Evolutionary conservation across 2,113 vertebrate species (phyloP), one percentile per base, ranked within the genome.

Genomic region (Dicrurus megarhynchus): DNA sequence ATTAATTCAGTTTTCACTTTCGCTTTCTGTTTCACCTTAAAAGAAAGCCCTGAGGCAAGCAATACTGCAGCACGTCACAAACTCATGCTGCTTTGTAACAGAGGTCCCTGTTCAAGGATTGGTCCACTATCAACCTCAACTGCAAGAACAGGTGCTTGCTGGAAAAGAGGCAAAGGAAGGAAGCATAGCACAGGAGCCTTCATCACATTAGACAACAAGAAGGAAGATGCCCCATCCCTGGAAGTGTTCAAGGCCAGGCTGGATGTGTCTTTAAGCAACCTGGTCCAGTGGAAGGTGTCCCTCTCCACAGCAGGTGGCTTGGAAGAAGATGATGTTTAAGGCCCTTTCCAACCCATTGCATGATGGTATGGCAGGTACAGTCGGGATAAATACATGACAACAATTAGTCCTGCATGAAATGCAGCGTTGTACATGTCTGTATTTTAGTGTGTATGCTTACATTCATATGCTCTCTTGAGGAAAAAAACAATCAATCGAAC

Each of bases 11-110:
- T 61, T 93, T 88, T 55, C 82, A 84, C 71, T 90, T 91, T 59
- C 64, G 61, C 73, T 93, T 95, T 91, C 64, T 79, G 32, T 84
- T 91, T 91, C 84, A 46, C 73, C 91, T 87, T 68, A 47, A 83
- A 94, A 82, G 69, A 82, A 85, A 82, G 16, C 71, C 94, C 92
- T 13, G 55, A 70, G 82, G 84, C 50, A 42, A 68, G 49, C 68
- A 76, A 57, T 84, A 26, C 33, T 71, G 17, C 33, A 24, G 57
- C 23, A 67, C 23, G 57, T 27, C 33, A 30, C 28, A 75, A 26
- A 69, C 16, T 7, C 15, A 4, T 17, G 6, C 41, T 55, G 21
- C 21, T 73, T 75, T 84, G 37, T 50, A 56, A 65, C 4, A 19
- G n/a, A 32, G 24, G 22, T 47, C 18, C 56, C n/a, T 10, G 2